A percentile compares a stretch with the other conserved stretches of the same genome.
phyloP scores from a whole-genome alignment of 2,888 invertebrate species.

The Drosophila peninsularis region DNA sequence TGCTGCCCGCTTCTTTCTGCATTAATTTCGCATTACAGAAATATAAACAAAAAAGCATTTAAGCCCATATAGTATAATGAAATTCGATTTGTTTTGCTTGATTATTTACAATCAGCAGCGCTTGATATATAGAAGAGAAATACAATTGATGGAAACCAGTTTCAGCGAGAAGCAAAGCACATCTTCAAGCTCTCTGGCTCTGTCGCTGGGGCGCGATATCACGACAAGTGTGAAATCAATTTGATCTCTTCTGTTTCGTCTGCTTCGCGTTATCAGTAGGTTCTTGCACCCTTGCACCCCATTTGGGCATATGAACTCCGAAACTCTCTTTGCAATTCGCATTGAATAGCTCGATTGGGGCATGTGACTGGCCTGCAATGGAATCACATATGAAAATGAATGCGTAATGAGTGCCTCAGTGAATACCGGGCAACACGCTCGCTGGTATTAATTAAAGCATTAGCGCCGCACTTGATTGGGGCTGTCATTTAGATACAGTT shows the following conservation, averaged over 20 bases:
- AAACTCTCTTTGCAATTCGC: conserved; percentile 15
- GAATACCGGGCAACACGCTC: neutral
- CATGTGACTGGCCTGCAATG: conserved; percentile 21
- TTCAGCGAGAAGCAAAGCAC: conserved; percentile 11
- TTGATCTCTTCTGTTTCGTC: too few relatives aligned
- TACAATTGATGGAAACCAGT: conserved; percentile 32
- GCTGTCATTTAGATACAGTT: neutral
- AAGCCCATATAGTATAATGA: conserved; percentile 38
- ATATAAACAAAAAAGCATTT: conserved; percentile 26
- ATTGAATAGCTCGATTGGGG: conserved; percentile 15
- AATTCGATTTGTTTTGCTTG: conserved; percentile 36
- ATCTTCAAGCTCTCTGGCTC: conserved; percentile 6
- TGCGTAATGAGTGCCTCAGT: neutral
- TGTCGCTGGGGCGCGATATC: conserved; percentile 43
- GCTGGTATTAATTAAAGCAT: neutral
- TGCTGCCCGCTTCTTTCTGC: conserved; percentile 59
- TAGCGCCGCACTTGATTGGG: conserved; percentile 8
- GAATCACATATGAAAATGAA: neutral
- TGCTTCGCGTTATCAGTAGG: conserved; percentile 37
- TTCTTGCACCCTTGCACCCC: conserved; percentile 33
- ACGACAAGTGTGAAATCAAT: conserved; percentile 47
- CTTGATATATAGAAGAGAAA: conserved; percentile 21
- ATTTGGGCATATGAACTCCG: conserved; percentile 24
- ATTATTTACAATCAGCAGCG: conserved; percentile 63
- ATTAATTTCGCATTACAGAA: conserved; percentile 67